Evolutionary conservation across 92 coral and sea anemone species (phyloP).

Genomic region (Parazoanthus swiftii): DNA sequence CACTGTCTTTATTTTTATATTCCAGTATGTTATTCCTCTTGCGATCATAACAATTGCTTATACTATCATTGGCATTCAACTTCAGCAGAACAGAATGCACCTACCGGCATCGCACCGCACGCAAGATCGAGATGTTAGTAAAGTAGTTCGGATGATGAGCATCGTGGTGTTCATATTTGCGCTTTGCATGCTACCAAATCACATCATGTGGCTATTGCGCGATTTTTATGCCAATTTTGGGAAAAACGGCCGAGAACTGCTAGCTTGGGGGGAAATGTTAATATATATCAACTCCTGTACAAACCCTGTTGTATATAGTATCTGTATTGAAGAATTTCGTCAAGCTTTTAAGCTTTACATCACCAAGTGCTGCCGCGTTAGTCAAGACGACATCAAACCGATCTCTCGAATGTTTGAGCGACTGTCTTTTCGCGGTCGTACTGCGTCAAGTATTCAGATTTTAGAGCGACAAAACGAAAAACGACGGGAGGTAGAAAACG

Average conservation of each 20-base stretch:
- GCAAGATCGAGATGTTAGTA: constrained; percentile 81
- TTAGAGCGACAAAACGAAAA: constrained; percentile 52
- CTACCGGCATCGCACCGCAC: constrained; percentile 72
- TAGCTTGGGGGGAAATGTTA: constrained; percentile 77
- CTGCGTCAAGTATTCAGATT: constrained; percentile 59
- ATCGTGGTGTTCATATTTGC: constrained; percentile 79
- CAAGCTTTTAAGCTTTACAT: constrained; percentile 78
- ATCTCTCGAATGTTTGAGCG: constrained; percentile 79
- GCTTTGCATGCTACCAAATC: constrained; percentile 85
- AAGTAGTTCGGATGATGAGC: constrained; percentile 81
- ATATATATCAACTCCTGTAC: constrained; percentile 85
- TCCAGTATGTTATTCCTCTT: constrained; percentile 79
- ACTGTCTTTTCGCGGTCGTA: constrained; percentile 70
- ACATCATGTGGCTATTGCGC: constrained; percentile 74
- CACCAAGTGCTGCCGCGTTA: constrained; percentile 81
- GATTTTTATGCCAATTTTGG: constrained; percentile 55
- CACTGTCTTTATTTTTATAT: constrained; percentile 70
- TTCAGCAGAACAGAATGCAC: constrained; percentile 64
- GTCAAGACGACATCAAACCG: constrained; percentile 76
- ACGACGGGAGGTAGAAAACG: neutral
- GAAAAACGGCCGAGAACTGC: constrained; percentile 43
- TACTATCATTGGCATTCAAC: constrained; percentile 62
- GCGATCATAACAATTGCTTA: constrained; percentile 75
- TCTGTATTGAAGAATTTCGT: constrained; percentile 90
- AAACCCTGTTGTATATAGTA: constrained; percentile 85